A percentile compares a stretch with the other conserved stretches of the same genome.
phyloP scores from a whole-genome alignment of 2,888 invertebrate species.

The Schizotus pectinicornis region DNA sequence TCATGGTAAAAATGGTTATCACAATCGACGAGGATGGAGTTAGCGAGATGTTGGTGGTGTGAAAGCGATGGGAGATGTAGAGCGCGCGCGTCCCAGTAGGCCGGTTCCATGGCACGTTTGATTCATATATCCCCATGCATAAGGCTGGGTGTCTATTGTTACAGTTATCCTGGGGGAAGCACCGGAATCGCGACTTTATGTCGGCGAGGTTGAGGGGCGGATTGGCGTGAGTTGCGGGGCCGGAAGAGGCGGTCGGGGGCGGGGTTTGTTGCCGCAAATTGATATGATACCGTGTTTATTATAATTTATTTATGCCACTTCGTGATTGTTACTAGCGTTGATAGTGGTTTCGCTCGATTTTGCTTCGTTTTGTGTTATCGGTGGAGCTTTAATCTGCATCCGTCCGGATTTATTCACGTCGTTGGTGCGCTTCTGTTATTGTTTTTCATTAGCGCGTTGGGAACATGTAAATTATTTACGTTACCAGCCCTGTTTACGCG shows the following conservation, averaged over 20 bases:
- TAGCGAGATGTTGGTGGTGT: constrained; percentile 6
- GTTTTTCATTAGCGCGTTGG: too few relatives aligned
- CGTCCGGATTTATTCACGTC: constrained; percentile 2
- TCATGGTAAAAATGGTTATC: constrained; percentile 5
- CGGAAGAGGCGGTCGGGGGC: constrained; percentile 24
- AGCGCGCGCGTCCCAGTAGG: constrained; percentile 48
- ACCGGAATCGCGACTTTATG: constrained; percentile 28
- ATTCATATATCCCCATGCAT: constrained; percentile 48
- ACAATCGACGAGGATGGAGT: constrained; percentile 2
- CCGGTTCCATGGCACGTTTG: constrained; percentile 45
- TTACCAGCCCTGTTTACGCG: too few relatives aligned
- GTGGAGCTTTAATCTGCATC: constrained; percentile 12
- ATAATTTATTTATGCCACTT: constrained; percentile 27
- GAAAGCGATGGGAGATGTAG: constrained; percentile 28
- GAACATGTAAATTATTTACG: too few relatives aligned
- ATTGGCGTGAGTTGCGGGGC: too few relatives aligned
- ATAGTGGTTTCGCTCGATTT: constrained; percentile 23
- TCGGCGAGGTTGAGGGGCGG: constrained; percentile 5
- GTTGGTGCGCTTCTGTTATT: too few relatives aligned
- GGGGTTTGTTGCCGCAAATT: constrained; percentile 25
- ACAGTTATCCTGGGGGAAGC: constrained; percentile 33
- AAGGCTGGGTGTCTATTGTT: constrained; percentile 50
- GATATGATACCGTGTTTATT: constrained; percentile 25
- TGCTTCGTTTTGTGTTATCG: constrained; percentile 12
- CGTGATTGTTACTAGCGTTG: constrained; percentile 21